Conservation (phyloP, 2,797 vertebrate genomes). For the Sebastes steindachneri region DNA sequence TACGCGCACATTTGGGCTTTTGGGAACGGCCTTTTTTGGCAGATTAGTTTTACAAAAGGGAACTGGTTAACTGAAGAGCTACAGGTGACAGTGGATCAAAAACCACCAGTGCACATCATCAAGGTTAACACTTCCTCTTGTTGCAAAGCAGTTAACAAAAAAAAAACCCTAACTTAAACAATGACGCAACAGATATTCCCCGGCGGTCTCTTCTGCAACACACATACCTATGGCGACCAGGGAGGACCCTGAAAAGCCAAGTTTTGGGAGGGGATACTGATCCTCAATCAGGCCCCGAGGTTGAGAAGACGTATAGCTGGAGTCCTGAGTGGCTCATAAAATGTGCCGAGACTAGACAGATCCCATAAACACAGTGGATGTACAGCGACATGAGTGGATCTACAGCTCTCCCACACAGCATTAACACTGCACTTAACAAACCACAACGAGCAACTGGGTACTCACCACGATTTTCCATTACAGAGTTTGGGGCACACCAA, state of each 20-base stretch:
- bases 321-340: conserved; percentile 56
- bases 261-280: conserved; percentile 15
- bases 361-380: conserved; percentile 57
- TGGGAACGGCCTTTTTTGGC: background rate
- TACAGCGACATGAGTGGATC: conserved; percentile 34
- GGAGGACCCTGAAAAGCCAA: conserved; percentile 4
- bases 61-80: background rate
- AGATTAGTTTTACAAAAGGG: background rate
- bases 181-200: background rate
- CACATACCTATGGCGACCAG: background rate
- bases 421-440: conserved; percentile 64
- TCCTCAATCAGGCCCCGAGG: background rate
- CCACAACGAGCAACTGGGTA: conserved; percentile 51
- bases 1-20: background rate
- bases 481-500: conserved; percentile 80
- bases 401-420: conserved; percentile 37
- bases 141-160: background rate
- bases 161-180: background rate
- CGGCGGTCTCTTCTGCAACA: background rate
- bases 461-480: conserved; percentile 90
- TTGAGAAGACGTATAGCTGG: conserved; percentile 26
- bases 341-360: conserved; percentile 17
- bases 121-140: background rate
- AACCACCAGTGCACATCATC: background rate
- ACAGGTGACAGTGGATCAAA: background rate